phyloP scores from a whole-genome alignment of 2,797 vertebrate genomes.

The Gymnothorax reevesii region DNA sequence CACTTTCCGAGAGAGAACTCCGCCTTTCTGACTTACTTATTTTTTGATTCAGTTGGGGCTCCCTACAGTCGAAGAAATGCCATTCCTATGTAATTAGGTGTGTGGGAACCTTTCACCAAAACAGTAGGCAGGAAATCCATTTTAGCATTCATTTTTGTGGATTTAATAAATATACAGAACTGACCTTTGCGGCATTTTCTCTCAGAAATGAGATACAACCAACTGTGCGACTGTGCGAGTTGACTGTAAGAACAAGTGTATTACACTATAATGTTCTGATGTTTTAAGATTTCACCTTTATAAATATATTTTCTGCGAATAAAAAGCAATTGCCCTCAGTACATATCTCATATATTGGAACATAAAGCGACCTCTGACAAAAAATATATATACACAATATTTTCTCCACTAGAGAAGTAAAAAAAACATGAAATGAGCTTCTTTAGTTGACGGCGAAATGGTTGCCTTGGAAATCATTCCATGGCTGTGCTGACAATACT shows the following conservation, averaged over 20 bases:
- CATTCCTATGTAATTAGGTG: background rate
- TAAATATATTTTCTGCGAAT: background rate
- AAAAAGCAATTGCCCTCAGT: too few species aligned
- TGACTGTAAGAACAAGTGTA: background rate
- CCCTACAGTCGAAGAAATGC: background rate
- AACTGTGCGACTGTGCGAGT: too few species aligned
- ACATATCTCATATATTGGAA: too few species aligned
- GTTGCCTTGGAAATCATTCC: background rate
- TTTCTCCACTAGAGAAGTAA: background rate
- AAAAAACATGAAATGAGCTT: background rate
- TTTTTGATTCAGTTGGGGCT: background rate
- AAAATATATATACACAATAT: background rate
- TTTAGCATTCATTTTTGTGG: background rate
- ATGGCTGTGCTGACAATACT: background rate
- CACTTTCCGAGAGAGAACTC: background rate
- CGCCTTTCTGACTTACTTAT: background rate
- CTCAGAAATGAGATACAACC: background rate
- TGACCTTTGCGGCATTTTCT: background rate
- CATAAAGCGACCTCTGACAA: too few species aligned
- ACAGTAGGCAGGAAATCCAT: background rate
- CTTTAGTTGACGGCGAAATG: background rate
- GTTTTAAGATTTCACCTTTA: background rate
- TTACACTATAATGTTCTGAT: background rate
- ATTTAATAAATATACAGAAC: background rate
- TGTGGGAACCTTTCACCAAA: background rate